Percentiles rank a stretch among this genome's conserved stretches.
phyloP scores from a whole-genome alignment of 1,140 invertebrate genomes.

The Coenobita brevimanus region DNA sequence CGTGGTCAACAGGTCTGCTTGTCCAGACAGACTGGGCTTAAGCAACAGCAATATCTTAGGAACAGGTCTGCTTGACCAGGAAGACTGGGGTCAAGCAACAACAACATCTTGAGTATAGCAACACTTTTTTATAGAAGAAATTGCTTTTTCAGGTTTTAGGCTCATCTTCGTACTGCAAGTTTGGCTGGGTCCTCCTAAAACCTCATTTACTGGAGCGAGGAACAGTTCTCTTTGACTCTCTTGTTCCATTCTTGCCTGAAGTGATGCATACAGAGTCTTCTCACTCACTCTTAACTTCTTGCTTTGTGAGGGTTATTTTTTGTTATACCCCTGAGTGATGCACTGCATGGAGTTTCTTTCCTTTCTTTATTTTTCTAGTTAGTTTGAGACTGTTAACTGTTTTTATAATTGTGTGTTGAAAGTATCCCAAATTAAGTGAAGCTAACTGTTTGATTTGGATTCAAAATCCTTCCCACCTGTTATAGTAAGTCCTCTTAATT shows the following conservation, averaged over 20 bases:
- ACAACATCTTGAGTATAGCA: no score
- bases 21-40: no score
- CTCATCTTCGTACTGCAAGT: conserved; percentile 46
- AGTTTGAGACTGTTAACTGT: background rate
- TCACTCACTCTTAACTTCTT: conserved; percentile 53
- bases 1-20: no score
- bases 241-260: conserved; percentile 29
- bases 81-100: no score
- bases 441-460: no score
- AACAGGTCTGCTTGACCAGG: no score
- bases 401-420: no score
- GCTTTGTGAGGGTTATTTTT: conserved; percentile 37
- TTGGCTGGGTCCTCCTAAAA: conserved; percentile 40
- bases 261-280: conserved; percentile 25
- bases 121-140: background rate
- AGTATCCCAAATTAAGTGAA: no score
- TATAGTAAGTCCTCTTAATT: no score
- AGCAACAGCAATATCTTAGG: no score
- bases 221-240: conserved; percentile 41
- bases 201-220: conserved; percentile 44
- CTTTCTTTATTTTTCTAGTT: conserved; percentile 7
- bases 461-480: no score
- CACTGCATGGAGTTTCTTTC: conserved; percentile 12
- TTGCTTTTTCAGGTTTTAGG: conserved; percentile 42
- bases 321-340: conserved; percentile 22